Evolutionary conservation across 1,140 invertebrate genomes (phyloP), one percentile per base, ranked within the genome.

Genomic region (Drosophila busckii): DNA sequence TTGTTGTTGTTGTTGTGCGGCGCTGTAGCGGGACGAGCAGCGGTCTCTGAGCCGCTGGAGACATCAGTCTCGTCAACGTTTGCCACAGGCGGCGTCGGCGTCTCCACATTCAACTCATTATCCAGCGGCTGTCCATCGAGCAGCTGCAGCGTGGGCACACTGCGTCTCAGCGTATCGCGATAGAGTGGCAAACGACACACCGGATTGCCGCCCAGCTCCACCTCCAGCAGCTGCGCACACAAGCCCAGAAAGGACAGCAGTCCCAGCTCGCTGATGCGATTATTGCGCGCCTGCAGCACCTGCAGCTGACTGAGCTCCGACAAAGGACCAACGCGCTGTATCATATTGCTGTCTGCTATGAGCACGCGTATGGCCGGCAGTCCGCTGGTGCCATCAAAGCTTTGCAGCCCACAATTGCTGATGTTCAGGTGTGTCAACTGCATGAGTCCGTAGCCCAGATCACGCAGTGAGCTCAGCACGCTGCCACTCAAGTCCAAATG

Each of bases 321-420:
- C 37, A 91, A 88, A 0, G 90, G 90, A 31, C 90, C 89, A 6
- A 92, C 70, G 25, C 92, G 89, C 9, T 88, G 87, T 4, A 93
- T 88, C 26, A 87, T 87, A 67, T 93, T 93, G 20, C 90, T 89
- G 17, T 90, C 87, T 0, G 92, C 92, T 58, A 91, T 88, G 0
- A 93, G 80, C 38, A 92, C 91, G 20, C 90, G 84, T 10, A 93
- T 67, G 35, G 88, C 88, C 2, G 90, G 87, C 16, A 93, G 63
- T 0, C 91, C 92, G 84, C 90, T 90, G 5, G 91, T 89, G 1
- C 92, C 92, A 70, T 93, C 92, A 28, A 93, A 88, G 59, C 88
- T 90, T 5, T 88, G 89, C 9, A 93, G 70, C 0, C 90, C 89
- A 64, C 92, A 93, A 20, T 90, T 89, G 55, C 90, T 90, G n/a